phyloP scores from a whole-genome alignment of 1,140 invertebrate genomes.

The Nylanderia fulva region DNA sequence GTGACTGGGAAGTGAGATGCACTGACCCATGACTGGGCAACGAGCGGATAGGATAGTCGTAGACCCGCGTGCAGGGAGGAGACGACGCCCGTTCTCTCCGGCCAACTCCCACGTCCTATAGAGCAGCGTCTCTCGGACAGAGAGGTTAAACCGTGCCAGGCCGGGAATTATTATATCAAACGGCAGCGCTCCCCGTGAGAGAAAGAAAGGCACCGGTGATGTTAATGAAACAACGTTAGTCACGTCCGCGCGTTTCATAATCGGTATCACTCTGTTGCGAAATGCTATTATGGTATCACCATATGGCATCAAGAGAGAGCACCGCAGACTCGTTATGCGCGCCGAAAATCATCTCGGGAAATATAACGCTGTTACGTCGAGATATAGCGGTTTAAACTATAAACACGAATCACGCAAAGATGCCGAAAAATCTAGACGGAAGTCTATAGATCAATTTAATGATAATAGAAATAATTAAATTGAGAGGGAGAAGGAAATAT shows the following conservation, averaged over 20 bases:
- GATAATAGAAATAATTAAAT: too few species aligned
- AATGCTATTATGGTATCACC: constrained; percentile 54
- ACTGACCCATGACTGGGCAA: constrained; percentile 84
- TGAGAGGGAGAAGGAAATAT: too few species aligned
- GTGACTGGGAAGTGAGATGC: constrained; percentile 84
- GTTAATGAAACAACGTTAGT: constrained; percentile 74
- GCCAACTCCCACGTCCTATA: constrained; percentile 75
- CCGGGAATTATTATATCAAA: constrained; percentile 71
- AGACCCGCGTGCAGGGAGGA: constrained; percentile 68
- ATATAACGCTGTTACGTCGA: constrained; percentile 22
- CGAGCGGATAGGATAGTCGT: constrained; percentile 75
- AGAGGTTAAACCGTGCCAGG: constrained; percentile 2
- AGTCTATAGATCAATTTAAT: background rate
- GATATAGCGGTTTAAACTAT: constrained; percentile 15
- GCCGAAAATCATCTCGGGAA: constrained; percentile 17
- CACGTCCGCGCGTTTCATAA: constrained; percentile 70
- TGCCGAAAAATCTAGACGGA: background rate
- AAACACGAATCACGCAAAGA: constrained; percentile 1
- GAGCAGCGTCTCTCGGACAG: constrained; percentile 56
- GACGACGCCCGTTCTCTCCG: constrained; percentile 79
- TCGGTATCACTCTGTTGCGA: constrained; percentile 64
- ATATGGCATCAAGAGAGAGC: background rate
- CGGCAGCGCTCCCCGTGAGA: constrained; percentile 71
- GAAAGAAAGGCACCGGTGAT: constrained; percentile 61
- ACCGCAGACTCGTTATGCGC: background rate